Evolutionary conservation across 2,113 vertebrate genomes (phyloP).

Genomic region (Nicator chloris): DNA sequence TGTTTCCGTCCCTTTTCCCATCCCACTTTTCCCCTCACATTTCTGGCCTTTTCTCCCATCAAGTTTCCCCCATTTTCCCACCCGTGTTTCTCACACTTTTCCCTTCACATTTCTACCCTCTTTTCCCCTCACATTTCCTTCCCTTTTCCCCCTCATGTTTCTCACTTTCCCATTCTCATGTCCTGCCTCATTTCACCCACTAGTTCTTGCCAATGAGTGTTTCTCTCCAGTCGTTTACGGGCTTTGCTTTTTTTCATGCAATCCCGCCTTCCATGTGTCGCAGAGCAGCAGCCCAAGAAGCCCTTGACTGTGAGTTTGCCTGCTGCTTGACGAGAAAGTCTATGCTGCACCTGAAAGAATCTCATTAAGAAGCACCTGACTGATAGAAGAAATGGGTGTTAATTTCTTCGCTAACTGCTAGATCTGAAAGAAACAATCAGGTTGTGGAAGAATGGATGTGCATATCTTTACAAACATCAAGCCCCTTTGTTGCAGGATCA

Average conservation of each 20-base stretch:
- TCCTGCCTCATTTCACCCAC: background rate
- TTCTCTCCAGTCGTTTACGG: background rate
- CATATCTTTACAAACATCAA: too few relatives aligned
- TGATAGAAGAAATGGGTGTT: background rate
- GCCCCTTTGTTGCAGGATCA: too few relatives aligned
- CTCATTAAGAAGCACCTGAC: background rate
- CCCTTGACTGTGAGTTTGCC: background rate
- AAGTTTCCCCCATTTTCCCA: background rate
- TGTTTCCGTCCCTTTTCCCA: too few relatives aligned
- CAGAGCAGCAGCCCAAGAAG: background rate
- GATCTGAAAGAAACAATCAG: background rate
- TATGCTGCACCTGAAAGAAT: background rate
- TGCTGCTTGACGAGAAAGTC: background rate
- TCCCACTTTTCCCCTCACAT: too few relatives aligned
- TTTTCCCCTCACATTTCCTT: too few relatives aligned
- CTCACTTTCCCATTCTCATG: background rate
- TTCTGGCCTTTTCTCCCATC: too few relatives aligned
- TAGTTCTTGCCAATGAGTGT: background rate
- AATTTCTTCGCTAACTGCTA: background rate
- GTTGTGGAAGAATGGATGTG: background rate
- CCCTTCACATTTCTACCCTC: too few relatives aligned
- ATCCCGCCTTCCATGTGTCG: too few relatives aligned
- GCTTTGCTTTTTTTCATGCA: background rate
- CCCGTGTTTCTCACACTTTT: too few relatives aligned
- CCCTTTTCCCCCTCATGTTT: background rate